These are phyloP conservation scores for Dryococelus australis DNA, from an alignment of 2,888 invertebrate genomes.

Conservation along the genomic window DNA sequence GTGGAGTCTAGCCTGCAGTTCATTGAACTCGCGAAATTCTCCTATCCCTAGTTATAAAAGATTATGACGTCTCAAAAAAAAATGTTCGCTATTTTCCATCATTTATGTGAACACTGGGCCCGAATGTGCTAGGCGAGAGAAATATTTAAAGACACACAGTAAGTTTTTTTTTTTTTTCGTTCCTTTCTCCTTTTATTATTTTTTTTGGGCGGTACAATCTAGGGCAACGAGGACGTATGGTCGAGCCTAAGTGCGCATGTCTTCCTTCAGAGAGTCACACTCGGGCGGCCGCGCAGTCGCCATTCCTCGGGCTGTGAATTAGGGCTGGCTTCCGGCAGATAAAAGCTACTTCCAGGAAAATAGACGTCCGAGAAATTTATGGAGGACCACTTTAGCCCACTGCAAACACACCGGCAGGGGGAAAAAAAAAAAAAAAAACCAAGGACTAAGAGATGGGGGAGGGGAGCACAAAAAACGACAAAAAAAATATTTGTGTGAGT, in stretches of 20 bases:
- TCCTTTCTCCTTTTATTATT: too few species aligned
- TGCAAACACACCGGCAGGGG: slow-evolving; percentile 16
- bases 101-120: too few species aligned
- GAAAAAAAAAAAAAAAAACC: background rate
- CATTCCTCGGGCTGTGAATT: background rate
- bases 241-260: background rate
- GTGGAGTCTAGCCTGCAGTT: too few species aligned
- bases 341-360: slow-evolving; percentile 16
- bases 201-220: background rate
- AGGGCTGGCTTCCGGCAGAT: background rate
- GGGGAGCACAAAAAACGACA: background rate
- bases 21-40: too few species aligned
- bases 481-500: too few species aligned
- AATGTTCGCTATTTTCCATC: too few species aligned
- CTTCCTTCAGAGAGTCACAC: background rate
- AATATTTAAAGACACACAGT: background rate
- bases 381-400: background rate
- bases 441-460: background rate
- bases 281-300: background rate
- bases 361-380: background rate
- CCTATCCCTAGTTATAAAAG: too few species aligned
- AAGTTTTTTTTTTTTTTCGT: background rate
- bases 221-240: background rate
- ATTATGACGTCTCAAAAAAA: too few species aligned
- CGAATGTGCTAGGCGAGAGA: too few species aligned